Base-by-base conservation (phyloP, 2,113 vertebrate species). In the Platysteira castanea region DNA sequence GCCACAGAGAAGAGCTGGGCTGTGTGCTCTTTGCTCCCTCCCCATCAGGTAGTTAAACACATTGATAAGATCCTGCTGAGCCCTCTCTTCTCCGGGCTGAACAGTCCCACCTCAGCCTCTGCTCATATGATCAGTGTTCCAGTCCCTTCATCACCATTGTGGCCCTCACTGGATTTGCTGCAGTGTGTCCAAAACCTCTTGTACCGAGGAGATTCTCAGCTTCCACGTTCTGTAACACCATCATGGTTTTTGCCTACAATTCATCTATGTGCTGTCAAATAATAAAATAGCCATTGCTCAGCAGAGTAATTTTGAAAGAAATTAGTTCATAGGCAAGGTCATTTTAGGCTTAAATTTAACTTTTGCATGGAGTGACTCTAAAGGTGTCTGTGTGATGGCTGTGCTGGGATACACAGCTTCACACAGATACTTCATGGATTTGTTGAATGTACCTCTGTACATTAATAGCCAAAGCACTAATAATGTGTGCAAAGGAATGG, bases 91-190 rank as follows among this genome's bases (percentile, higher is more conserved):
- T 37, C 50, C 46, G 56, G 54, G 30, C 33, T 85, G 75, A 65
- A 10, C 46, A 23, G 54, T 28, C 28, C 46, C 9, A 31, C 12
- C 30, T 89, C 76, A 49, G 42, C 24, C 11, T 37, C 42, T 67
- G 33, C 61, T 71, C 1, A 1, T 5, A 0, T 17, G 28, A 13
- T 2, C 8, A 22, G 11, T n/a, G 35, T 19, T 76, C 23, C 57
- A 46, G 42, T n/a, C 23, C 26, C 44, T 73, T 46, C 53, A 31
- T 13, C 63, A 46, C 35, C 35, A 37, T 4, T 37, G 53, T 76
- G 81, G 53, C 11, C 37, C 17, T 71, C 33, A 9, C 60, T 90
- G 46, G 44, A 41, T 30, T 86, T 65, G 16, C 42, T 83, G n/a
- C 47, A 53, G 9, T 13, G 53, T 24, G 8, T n/a, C 35, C 37